Evolutionary conservation across 2,797 vertebrate genomes (phyloP).

Genomic region (Cyclopterus lumpus): DNA sequence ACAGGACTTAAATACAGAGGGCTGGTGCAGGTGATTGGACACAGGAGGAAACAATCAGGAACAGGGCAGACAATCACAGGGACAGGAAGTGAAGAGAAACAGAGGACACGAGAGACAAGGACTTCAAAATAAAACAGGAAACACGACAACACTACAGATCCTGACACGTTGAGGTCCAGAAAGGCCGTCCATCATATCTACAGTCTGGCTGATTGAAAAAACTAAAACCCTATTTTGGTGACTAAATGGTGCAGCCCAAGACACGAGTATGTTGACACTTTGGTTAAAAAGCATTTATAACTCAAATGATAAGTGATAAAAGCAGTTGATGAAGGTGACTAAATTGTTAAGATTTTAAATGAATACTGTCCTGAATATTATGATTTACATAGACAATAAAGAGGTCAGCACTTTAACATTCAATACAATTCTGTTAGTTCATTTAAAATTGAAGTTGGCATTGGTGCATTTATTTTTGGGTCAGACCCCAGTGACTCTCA

Average conservation of each 20-base stretch:
- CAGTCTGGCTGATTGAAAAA: background rate
- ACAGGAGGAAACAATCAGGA: no score
- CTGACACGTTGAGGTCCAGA: background rate
- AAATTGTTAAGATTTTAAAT: no score
- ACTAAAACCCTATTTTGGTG: conserved; percentile 9
- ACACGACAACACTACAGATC: no score
- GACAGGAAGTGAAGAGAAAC: no score
- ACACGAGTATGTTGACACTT: background rate
- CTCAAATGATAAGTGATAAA: background rate
- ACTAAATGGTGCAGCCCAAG: background rate
- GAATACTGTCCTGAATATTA: background rate
- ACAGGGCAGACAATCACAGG: no score
- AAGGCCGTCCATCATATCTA: background rate
- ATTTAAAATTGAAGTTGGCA: background rate
- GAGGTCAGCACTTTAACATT: no score
- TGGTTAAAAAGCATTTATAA: background rate
- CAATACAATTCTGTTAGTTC: background rate
- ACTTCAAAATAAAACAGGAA: no score
- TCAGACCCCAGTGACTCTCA: background rate
- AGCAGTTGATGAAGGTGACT: conserved; percentile 1
- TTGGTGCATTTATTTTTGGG: background rate
- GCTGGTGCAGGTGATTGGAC: no score
- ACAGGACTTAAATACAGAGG: no score
- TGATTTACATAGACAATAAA: no score
- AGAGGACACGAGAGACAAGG: no score